These are phyloP conservation scores for Nannobrachium achirus DNA, from an alignment of 2,113 vertebrate species.

Conservation along the genomic window DNA sequence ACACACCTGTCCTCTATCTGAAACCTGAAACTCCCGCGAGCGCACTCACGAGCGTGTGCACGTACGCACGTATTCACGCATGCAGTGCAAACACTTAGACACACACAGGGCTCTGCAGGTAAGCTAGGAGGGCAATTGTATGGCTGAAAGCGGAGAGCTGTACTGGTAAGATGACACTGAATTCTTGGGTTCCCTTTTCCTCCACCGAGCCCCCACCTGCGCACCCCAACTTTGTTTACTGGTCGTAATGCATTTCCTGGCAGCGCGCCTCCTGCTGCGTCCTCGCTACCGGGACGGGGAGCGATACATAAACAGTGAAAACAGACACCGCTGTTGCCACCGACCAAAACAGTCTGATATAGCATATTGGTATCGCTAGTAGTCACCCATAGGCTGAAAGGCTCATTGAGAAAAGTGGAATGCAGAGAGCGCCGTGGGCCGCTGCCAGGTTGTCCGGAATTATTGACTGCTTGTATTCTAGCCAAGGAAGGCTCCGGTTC, in stretches of 20 bases:
- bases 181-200: conserved; percentile 60
- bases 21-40: conserved; percentile 38
- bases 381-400: conserved; percentile 8
- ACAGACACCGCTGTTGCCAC: conserved; percentile 7
- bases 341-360: conserved; percentile 43
- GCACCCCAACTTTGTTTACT: conserved; percentile 67
- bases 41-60: conserved; percentile 24
- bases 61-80: conserved; percentile 9
- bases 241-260: conserved; percentile 73
- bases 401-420: conserved; percentile 28
- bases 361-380: conserved; percentile 29
- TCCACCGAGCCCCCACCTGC: neutral
- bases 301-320: conserved; percentile 27
- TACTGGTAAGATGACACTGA: conserved; percentile 65
- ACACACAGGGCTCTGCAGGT: conserved; percentile 43
- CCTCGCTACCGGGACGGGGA: conserved; percentile 36
- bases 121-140: conserved; percentile 63
- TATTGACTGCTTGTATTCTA: conserved; percentile 37
- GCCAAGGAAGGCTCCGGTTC: conserved; percentile 40
- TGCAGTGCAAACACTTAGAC: conserved; percentile 26
- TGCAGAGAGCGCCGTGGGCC: conserved; percentile 7
- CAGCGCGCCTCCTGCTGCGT: conserved; percentile 58
- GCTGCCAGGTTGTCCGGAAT: conserved; percentile 48
- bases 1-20: conserved; percentile 41
- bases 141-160: conserved; percentile 69